Evolutionary conservation across 2,888 invertebrate species (phyloP).

Genomic region (Neocrepidodera transversa): DNA sequence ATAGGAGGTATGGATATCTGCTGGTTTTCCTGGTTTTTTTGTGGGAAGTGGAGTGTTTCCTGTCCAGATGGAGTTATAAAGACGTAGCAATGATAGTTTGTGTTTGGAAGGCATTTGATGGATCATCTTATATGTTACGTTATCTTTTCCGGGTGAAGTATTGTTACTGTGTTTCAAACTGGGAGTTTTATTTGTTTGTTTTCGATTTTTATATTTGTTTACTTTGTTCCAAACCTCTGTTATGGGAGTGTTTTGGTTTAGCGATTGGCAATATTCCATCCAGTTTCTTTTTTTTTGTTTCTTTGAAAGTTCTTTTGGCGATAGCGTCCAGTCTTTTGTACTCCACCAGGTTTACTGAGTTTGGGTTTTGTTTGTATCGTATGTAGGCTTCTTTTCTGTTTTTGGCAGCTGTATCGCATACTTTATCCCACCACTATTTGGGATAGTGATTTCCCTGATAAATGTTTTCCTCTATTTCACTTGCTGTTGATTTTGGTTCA

Average conservation of each 20-base stretch:
- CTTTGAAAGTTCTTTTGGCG: constrained; percentile 9
- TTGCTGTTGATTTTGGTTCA: too few species aligned
- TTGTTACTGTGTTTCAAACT: too few species aligned
- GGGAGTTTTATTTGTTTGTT: background rate
- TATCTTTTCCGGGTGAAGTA: too few species aligned
- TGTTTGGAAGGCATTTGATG: too few species aligned
- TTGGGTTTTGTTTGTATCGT: constrained; percentile 23
- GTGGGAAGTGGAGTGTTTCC: too few species aligned
- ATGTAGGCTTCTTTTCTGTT: background rate
- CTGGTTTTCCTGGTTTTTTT: too few species aligned
- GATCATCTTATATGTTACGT: too few species aligned
- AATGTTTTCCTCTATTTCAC: too few species aligned
- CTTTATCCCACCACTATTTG: background rate
- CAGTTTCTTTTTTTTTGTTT: background rate
- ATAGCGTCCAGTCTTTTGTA: constrained; percentile 6
- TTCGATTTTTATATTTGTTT: background rate
- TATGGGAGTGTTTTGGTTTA: background rate
- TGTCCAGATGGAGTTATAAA: too few species aligned
- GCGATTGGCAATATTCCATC: background rate
- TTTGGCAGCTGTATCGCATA: background rate
- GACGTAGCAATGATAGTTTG: too few species aligned
- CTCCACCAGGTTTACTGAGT: background rate
- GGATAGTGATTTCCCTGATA: background rate
- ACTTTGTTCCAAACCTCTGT: background rate
- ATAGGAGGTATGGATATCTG: too few species aligned